Conservation (phyloP, 2,113 vertebrate genomes). For the Lagopus muta region DNA sequence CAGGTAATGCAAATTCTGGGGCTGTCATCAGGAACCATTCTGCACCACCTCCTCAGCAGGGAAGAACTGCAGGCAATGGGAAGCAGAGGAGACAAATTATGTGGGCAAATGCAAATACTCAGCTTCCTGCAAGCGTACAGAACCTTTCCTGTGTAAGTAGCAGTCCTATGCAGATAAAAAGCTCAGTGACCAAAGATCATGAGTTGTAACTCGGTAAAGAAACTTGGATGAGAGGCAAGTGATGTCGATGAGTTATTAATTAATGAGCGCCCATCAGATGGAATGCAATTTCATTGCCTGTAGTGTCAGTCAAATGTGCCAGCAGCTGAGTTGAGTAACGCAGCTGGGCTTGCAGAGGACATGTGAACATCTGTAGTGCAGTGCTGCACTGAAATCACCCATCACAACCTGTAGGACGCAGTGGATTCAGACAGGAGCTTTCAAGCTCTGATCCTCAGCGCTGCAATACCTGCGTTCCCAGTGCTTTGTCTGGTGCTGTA, state of each 20-base stretch:
- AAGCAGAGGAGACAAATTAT: background rate
- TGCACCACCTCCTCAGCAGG: background rate
- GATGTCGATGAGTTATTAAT: background rate
- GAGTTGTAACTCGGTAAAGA: background rate
- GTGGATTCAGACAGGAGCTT: background rate
- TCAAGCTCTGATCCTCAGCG: background rate
- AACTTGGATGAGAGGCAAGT: background rate
- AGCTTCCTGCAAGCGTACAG: background rate
- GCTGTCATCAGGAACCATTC: constrained; percentile 9
- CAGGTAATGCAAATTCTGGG: constrained; percentile 16
- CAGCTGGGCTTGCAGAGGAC: background rate
- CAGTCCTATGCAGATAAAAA: background rate
- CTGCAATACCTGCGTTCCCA: background rate
- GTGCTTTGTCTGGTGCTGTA: background rate
- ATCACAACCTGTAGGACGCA: background rate
- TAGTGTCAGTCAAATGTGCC: background rate
- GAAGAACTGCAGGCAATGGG: background rate
- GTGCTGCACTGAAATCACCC: background rate
- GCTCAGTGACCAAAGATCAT: background rate
- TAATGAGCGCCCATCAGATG: background rate
- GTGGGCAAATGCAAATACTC: background rate
- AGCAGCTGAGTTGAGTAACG: background rate
- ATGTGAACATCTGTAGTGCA: background rate
- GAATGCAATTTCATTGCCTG: background rate
- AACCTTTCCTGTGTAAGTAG: constrained; percentile 18